Evolutionary conservation across 2,888 invertebrate species (phyloP).

Genomic region (Electrophaes corylata): DNA sequence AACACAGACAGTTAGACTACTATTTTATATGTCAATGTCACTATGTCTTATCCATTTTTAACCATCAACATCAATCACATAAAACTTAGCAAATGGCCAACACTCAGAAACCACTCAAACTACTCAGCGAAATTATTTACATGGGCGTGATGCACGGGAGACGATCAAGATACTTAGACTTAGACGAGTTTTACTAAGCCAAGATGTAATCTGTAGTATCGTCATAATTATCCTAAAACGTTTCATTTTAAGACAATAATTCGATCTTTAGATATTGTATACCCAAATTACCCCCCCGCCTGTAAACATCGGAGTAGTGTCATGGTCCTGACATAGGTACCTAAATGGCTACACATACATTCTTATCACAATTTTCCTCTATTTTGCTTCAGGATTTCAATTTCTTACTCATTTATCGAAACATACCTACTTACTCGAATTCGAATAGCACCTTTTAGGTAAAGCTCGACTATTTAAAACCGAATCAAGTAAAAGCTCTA

Average conservation of each 20-base stretch:
- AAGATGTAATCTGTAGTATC: no score
- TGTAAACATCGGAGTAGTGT: no score
- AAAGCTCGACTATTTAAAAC: slow-evolving; percentile 24
- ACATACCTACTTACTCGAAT: slow-evolving; percentile 15
- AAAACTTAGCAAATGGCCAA: slow-evolving; percentile 6
- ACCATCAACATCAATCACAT: background rate
- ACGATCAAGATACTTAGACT: no score
- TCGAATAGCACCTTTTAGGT: slow-evolving; percentile 25
- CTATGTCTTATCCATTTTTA: slow-evolving; percentile 5
- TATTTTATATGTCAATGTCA: background rate
- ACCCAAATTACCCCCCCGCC: background rate
- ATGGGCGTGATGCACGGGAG: no score
- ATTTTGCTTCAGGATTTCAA: slow-evolving; percentile 6
- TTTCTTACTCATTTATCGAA: background rate
- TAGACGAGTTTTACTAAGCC: no score
- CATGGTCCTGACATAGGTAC: no score
- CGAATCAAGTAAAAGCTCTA: slow-evolving; percentile 28
- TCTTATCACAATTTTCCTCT: slow-evolving; percentile 20
- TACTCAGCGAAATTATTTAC: no score
- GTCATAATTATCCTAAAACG: no score
- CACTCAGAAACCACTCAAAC: no score
- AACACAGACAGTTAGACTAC: background rate
- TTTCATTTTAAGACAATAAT: no score
- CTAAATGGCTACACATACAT: slow-evolving; percentile 5
- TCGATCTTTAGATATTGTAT: no score